Evolutionary conservation across 2,797 vertebrate species (phyloP).

Genomic region (Ptychobarbus kaznakovi): DNA sequence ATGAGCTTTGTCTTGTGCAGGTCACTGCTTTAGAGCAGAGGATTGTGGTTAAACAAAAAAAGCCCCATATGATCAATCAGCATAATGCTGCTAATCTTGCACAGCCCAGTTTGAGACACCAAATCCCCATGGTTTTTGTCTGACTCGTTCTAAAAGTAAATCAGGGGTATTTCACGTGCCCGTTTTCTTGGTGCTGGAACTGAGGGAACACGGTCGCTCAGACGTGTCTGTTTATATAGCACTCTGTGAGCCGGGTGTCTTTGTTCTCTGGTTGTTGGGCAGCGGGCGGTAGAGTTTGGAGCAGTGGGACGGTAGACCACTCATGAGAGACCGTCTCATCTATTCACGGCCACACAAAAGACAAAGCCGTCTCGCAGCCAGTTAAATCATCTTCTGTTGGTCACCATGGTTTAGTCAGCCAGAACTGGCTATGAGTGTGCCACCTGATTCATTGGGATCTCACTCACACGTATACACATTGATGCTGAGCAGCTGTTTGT

Average conservation of each 20-base stretch:
- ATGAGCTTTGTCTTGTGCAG: constrained; percentile 67
- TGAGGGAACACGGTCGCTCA: constrained; percentile 23
- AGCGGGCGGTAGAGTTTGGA: constrained; percentile 49
- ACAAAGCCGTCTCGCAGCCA: constrained; percentile 64
- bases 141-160: constrained; percentile 29
- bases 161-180: constrained; percentile 31
- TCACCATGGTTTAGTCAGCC: constrained; percentile 61
- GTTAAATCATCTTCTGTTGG: constrained; percentile 51
- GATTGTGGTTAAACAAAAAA: constrained; percentile 59
- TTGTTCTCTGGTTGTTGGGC: constrained; percentile 43
- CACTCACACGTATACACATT: constrained; percentile 11
- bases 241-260: constrained; percentile 5
- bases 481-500: constrained; percentile 41
- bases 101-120: constrained; percentile 33
- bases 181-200: constrained; percentile 21
- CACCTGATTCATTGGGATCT: constrained; percentile 57
- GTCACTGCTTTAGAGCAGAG: constrained; percentile 61
- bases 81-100: constrained; percentile 55
- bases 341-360: constrained; percentile 61
- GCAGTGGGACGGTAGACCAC: constrained; percentile 35
- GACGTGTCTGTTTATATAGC: constrained; percentile 28
- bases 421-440: constrained; percentile 62
- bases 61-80: constrained; percentile 57
- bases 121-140: constrained; percentile 42
- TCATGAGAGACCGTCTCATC: constrained; percentile 53